These are phyloP conservation scores for Falco rusticolus DNA, from an alignment of 2,797 vertebrate species.

Conservation along the genomic window DNA sequence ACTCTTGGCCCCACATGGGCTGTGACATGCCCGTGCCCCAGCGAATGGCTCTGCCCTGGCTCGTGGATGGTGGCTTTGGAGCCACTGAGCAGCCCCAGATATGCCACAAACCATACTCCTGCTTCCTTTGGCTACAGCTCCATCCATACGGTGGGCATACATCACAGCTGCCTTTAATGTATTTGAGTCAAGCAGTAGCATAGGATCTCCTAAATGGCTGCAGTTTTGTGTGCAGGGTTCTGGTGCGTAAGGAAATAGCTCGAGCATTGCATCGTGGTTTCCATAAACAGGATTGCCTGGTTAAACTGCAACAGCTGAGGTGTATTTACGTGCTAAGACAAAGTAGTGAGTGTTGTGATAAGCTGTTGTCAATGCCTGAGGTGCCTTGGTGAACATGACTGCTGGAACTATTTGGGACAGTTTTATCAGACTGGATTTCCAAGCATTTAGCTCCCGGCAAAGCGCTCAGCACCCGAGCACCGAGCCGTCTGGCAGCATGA, in stretches of 20 bases:
- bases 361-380: not conserved
- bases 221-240: not conserved
- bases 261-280: not conserved
- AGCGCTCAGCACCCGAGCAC: rapidly evolving
- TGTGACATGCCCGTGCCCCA: not conserved
- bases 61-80: not conserved
- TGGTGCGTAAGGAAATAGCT: not conserved
- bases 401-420: not conserved
- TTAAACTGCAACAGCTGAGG: not conserved
- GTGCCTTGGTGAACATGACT: not conserved
- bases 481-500: not conserved
- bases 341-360: not conserved
- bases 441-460: not conserved
- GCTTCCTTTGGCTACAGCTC: not conserved
- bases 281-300: not conserved
- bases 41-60: rapidly evolving
- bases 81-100: not conserved
- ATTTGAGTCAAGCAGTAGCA: not conserved
- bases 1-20: rapidly evolving
- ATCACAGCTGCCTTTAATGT: not conserved
- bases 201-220: not conserved
- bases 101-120: not conserved
- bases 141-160: rapidly evolving
- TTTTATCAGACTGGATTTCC: not conserved
- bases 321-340: not conserved